Evolutionary conservation across 2,113 vertebrate species (phyloP).

Genomic region (Emydocephalus ijimae): DNA sequence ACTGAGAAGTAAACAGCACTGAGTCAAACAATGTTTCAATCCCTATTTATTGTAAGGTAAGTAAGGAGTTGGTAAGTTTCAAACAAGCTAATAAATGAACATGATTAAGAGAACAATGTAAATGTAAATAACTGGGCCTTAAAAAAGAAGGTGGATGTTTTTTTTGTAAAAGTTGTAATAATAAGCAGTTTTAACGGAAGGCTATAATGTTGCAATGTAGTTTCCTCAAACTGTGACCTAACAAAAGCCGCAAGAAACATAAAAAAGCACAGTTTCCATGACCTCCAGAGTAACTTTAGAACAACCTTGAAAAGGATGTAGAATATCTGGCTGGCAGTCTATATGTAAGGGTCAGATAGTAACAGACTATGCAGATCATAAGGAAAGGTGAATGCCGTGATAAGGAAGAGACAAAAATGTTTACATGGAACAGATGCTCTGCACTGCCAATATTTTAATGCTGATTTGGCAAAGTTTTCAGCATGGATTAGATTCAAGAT

Average conservation of each 20-base stretch:
- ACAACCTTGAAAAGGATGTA: background rate
- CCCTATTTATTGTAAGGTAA: background rate
- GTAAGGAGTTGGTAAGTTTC: background rate
- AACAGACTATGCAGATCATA: fast-evolving
- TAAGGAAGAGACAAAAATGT: background rate
- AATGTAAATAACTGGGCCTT: background rate
- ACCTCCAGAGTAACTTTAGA: slow-evolving; percentile 4
- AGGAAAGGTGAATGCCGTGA: background rate
- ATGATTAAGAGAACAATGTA: background rate
- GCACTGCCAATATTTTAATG: background rate
- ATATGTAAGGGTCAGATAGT: background rate
- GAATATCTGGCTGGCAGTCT: background rate
- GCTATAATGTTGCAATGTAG: background rate
- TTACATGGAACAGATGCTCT: background rate
- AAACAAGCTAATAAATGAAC: background rate
- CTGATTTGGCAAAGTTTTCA: background rate
- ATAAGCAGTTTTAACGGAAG: background rate
- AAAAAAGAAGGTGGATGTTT: background rate
- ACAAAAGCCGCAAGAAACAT: background rate
- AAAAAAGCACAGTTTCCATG: background rate
- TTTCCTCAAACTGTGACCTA: slow-evolving; percentile 4
- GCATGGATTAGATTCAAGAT: background rate
- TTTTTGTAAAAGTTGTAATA: slow-evolving; percentile 7
- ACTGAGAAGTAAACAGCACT: background rate
- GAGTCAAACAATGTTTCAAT: background rate